These are phyloP conservation scores for Elymnias hypermnestra DNA, from an alignment of 1,140 invertebrate species.

Conservation along the genomic window DNA sequence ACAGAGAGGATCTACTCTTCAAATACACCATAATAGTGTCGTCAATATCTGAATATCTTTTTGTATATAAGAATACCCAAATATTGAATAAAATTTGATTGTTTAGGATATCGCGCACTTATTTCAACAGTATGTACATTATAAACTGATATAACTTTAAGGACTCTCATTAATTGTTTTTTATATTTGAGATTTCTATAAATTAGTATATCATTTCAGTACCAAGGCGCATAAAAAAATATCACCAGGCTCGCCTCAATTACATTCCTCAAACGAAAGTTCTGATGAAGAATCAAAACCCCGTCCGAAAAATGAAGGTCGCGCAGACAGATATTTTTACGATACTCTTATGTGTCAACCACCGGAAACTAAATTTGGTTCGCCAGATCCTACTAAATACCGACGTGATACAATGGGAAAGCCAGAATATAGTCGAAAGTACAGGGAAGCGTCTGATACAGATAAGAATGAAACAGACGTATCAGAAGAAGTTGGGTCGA, in stretches of 20 bases:
- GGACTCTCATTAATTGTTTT: too few relatives aligned
- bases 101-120: too few relatives aligned
- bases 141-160: too few relatives aligned
- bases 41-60: too few relatives aligned
- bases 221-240: conserved; percentile 36
- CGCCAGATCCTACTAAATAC: conserved; percentile 35
- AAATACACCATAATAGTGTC: too few relatives aligned
- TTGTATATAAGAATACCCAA: too few relatives aligned
- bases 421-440: conserved; percentile 46
- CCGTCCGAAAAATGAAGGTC: conserved; percentile 33
- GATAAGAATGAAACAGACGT: conserved; percentile 53
- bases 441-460: conserved; percentile 43
- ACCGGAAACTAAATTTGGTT: conserved; percentile 37
- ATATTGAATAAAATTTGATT: too few relatives aligned
- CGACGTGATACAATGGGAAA: conserved; percentile 30
- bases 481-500: conserved; percentile 47
- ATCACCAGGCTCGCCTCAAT: conserved; percentile 31
- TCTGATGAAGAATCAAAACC: conserved; percentile 49
- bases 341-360: conserved; percentile 60
- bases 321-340: conserved; percentile 53
- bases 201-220: conserved; percentile 36
- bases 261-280: conserved; percentile 48
- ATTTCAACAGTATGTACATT: too few relatives aligned
- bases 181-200: too few relatives aligned
- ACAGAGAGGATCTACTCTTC: too few relatives aligned